A percentile compares a stretch with the other conserved stretches of the same genome.
These are phyloP conservation scores for Drosophila arizonae DNA, from an alignment of 1,140 invertebrate genomes.

Conservation along the genomic window DNA sequence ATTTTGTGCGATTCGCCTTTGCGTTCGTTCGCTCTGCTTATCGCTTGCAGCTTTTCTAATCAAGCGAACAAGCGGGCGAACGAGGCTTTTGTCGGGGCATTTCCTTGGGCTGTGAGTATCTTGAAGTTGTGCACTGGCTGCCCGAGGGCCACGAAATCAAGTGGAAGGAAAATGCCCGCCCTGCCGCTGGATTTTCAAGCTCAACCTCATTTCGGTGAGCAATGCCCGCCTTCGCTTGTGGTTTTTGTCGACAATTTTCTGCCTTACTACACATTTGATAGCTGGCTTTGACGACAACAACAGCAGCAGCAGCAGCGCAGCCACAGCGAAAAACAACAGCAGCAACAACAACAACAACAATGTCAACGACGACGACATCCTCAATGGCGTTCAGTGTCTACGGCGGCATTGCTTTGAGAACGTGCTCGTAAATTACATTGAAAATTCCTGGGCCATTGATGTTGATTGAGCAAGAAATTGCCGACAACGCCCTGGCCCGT, in stretches of 20 bases:
- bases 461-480: conserved; percentile 81
- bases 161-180: conserved; percentile 55
- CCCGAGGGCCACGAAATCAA: conserved; percentile 71
- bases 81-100: conserved; percentile 26
- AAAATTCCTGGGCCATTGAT: conserved; percentile 79
- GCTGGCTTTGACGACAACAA: conserved; percentile 62
- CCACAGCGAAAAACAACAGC: neutral
- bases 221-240: conserved; percentile 45
- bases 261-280: conserved; percentile 70
- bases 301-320: neutral
- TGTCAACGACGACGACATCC: conserved; percentile 8
- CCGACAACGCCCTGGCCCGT: conserved; percentile 58
- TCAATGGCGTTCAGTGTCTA: conserved; percentile 10
- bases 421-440: conserved; percentile 75
- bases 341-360: neutral
- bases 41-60: conserved; percentile 78
- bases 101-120: conserved; percentile 41
- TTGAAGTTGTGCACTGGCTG: conserved; percentile 45
- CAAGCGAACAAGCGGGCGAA: conserved; percentile 58
- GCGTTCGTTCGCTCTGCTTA: conserved; percentile 39
- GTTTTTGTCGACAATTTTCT: conserved; percentile 76
- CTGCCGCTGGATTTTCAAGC: conserved; percentile 67
- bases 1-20: conserved; percentile 41
- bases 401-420: conserved; percentile 44
- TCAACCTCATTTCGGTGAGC: conserved; percentile 67